Base-by-base conservation (phyloP, 2,113 vertebrate species). In the Corythornis madagascariensis region DNA sequence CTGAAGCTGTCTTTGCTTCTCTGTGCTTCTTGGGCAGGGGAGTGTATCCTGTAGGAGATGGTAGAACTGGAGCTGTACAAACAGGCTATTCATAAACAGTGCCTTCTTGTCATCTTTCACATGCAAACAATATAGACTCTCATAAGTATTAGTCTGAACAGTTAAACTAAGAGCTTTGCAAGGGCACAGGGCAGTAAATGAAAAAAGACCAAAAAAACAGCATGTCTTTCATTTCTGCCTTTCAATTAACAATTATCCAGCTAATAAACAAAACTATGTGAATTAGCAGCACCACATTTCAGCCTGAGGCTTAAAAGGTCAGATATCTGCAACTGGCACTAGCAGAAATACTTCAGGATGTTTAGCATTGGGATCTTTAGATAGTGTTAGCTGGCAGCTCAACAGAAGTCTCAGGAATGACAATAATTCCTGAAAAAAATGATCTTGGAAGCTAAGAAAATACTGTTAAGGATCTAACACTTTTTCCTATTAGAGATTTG, bases 71-170 rank as follows among this genome's bases (percentile, higher is more conserved):
- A 50, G 21, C 40, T 47, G n/a, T 31, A 57, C n/a, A 57, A n/a
- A 20, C n/a, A 57, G 55, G 12, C 55, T 57, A n/a, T 69, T 31
- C 38, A 9, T 25, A 65, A 72, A 65, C 42, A 16, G 7, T 22
- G n/a, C 72, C 6, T 4, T 76, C 63, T 69, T 73, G 13, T 65
- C 45, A 6, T 29, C 18, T 86, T 86, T 67, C 45, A 48, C 9
- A 28, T 3, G 3, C 26, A 71, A 87, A 53, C 3, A 7, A 2
- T 5, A 55, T 18, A 35, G 10, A 13, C 0, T 10, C 21, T 78
- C 42, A 28, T 13, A 48, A 70, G 10, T 31, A 13, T 17, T 16
- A 56, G 11, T 43, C 15, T 89, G 35, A n/a, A 48, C 16, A 26
- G 16, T 4, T n/a, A 53, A 60, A 3, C 3, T 16, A 59, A 71